Percentiles rank a stretch among this genome's conserved stretches.
Evolutionary conservation across 2,797 vertebrate genomes (phyloP).

Genomic region (Rhabdophis nuchalis): DNA sequence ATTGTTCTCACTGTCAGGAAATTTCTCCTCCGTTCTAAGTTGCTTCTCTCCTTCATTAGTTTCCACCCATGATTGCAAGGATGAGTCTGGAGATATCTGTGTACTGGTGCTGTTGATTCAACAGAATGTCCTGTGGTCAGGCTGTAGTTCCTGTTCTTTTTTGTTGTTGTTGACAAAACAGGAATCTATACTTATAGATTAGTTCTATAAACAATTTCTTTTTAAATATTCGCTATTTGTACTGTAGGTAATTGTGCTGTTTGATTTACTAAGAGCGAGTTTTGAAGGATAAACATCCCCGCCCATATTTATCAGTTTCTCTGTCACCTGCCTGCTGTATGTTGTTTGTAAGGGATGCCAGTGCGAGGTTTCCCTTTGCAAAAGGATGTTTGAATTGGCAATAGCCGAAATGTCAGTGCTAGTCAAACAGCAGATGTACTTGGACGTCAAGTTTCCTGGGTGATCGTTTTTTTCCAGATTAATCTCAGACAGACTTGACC

Average conservation of each 20-base stretch:
- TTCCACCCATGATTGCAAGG: background rate
- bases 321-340: conserved; percentile 14
- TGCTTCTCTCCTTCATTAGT: too few species aligned
- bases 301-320: conserved; percentile 45
- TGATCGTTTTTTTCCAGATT: background rate
- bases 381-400: conserved; percentile 48
- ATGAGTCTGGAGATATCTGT: background rate
- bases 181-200: background rate
- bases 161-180: background rate
- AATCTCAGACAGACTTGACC: background rate
- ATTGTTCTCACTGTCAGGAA: too few species aligned
- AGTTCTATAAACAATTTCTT: background rate
- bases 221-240: background rate
- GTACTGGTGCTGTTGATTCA: background rate
- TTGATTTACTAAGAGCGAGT: background rate
- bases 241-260: background rate
- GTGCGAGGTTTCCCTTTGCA: conserved; percentile 21
- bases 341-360: conserved; percentile 36
- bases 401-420: conserved; percentile 32
- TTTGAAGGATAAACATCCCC: background rate
- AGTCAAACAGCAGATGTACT: conserved; percentile 23
- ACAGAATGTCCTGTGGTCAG: background rate
- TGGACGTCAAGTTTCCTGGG: background rate
- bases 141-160: background rate
- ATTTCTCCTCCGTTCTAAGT: too few species aligned